These are phyloP conservation scores for Girardinichthys multiradiatus DNA, from an alignment of 2,113 vertebrate genomes.

Conservation along the genomic window DNA sequence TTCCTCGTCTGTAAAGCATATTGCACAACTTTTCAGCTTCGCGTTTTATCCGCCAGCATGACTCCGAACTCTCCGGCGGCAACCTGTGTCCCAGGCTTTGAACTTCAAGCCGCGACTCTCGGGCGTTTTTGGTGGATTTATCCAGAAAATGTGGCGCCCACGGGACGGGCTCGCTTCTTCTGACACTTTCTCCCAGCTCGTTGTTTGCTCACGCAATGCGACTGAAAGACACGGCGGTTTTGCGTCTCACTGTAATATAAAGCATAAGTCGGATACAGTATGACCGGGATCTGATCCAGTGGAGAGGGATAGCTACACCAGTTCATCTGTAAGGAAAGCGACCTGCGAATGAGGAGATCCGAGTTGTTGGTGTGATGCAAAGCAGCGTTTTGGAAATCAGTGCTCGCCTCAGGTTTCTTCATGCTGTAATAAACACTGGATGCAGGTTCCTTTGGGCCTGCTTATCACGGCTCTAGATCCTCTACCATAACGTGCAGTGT, in stretches of 20 bases:
- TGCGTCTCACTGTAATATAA: conserved; percentile 13
- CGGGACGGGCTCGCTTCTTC: conserved; percentile 21
- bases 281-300: conserved; percentile 37
- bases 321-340: conserved; percentile 14
- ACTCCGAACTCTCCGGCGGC: conserved; percentile 50
- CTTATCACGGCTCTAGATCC: not conserved
- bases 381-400: conserved; percentile 31
- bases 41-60: conserved; percentile 45
- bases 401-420: conserved; percentile 35
- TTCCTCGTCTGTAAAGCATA: conserved; percentile 27
- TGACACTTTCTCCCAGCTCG: conserved; percentile 22
- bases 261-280: conserved; percentile 1
- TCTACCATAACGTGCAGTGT: conserved; percentile 7
- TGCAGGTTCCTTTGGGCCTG: conserved; percentile 32
- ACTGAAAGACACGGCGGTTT: conserved; percentile 1
- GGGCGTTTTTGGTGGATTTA: conserved; percentile 46
- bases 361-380: conserved; percentile 19
- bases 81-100: conserved; percentile 64
- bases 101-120: conserved; percentile 48
- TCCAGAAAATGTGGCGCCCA: conserved; percentile 34
- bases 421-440: conserved; percentile 58
- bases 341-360: conserved; percentile 39
- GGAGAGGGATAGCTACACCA: not conserved
- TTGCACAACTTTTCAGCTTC: conserved; percentile 36
- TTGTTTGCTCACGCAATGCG: conserved; percentile 21